phyloP scores from a whole-genome alignment of 2,113 vertebrate species.

The Scophthalmus maximus region DNA sequence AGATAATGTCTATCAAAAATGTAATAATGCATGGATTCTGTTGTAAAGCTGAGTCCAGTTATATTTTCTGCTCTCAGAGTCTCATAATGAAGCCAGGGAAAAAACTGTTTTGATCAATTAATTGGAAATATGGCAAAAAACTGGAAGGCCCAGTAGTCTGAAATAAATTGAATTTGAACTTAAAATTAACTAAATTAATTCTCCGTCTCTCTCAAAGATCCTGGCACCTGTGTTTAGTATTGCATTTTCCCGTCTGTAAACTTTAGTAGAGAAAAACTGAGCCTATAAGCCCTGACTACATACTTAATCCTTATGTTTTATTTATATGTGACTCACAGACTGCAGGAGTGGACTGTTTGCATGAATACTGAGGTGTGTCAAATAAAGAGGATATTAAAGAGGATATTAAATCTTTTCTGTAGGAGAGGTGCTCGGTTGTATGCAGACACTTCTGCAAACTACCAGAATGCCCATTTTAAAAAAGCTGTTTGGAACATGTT shows the following conservation, averaged over 20 bases:
- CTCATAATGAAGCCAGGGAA: background rate
- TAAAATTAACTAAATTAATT: constrained; percentile 15
- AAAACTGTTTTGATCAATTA: background rate
- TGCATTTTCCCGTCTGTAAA: constrained; percentile 32
- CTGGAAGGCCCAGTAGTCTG: background rate
- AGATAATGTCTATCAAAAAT: too few species aligned
- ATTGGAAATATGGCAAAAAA: too few species aligned
- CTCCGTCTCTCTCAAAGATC: background rate
- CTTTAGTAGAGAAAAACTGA: constrained; percentile 48
- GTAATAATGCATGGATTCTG: too few species aligned
- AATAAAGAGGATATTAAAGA: constrained; percentile 60
- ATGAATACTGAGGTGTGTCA: constrained; percentile 53
- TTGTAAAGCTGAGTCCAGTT: too few species aligned
- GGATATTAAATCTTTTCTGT: constrained; percentile 28
- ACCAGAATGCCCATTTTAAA: constrained; percentile 3
- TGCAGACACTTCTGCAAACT: constrained; percentile 23
- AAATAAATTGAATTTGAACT: background rate
- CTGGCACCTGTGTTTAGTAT: constrained; percentile 5
- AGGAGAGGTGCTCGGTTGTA: constrained; percentile 21
- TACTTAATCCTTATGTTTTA: constrained; percentile 70
- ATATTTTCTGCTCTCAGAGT: background rate
- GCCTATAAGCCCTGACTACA: constrained; percentile 36
- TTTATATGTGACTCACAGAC: constrained; percentile 62
- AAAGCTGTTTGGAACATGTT: constrained; percentile 1
- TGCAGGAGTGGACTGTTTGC: constrained; percentile 54